Evolutionary conservation across 1,140 invertebrate genomes (phyloP).

Genomic region (Trichonephila clavata): DNA sequence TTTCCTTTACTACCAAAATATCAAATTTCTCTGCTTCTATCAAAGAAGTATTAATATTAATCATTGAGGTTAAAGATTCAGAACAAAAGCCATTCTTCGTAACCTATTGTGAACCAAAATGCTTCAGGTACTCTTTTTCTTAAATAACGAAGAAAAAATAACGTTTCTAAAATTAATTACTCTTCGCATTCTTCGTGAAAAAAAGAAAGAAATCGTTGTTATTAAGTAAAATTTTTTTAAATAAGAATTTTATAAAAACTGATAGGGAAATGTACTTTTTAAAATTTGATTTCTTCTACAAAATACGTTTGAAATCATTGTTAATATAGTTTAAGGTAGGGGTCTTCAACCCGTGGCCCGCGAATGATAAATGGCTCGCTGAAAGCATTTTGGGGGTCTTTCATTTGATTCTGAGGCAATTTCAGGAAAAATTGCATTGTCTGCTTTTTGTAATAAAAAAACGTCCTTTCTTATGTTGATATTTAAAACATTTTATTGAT

Average conservation of each 20-base stretch:
- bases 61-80: background rate
- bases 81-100: slow-evolving; percentile 1
- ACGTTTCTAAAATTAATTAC: slow-evolving; percentile 21
- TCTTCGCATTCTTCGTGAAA: background rate
- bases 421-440: too few species aligned
- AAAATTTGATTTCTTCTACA: background rate
- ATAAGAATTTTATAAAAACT: background rate
- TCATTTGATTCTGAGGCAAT: too few species aligned
- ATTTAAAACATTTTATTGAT: too few species aligned
- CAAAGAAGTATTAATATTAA: slow-evolving; percentile 33
- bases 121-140: background rate
- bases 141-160: slow-evolving; percentile 3
- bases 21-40: background rate
- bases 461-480: too few species aligned
- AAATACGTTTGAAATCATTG: background rate
- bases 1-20: background rate
- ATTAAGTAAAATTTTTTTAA: background rate
- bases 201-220: slow-evolving; percentile 5
- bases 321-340: background rate
- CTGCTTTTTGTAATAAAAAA: too few species aligned
- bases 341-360: too few species aligned
- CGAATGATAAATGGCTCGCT: too few species aligned
- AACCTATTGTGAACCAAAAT: background rate
- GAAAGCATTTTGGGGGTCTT: too few species aligned
- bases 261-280: background rate